Evolutionary conservation across 2,113 vertebrate genomes (phyloP), one percentile per base, ranked within the genome.

Genomic region (Etia nguti): DNA sequence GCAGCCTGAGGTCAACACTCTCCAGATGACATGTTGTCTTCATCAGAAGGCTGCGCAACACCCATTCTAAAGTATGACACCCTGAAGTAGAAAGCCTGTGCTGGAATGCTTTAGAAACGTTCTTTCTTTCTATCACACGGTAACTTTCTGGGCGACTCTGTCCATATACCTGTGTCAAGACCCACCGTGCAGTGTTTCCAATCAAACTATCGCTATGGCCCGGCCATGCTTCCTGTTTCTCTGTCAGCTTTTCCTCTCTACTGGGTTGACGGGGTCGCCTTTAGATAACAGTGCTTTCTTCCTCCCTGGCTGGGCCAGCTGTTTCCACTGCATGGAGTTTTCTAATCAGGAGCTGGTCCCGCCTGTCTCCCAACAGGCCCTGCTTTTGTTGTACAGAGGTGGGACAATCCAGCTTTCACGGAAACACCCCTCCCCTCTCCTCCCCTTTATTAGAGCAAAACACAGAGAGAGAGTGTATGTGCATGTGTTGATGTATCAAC

Each of bases 301-400:
- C 90, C 79, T 88, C 87, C 62, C 86, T 65, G 85, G 79, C 55
- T 62, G 34, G 83, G 81, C 92, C 93, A 94, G 93, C 92, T 95
- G 93, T 93, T 96, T 95, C 95, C 93, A 95, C 94, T 80, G 83
- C 86, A 82, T 50, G 70, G 41, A 89, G 88, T 86, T 93, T 93
- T 94, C 88, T 92, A 92, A 94, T 94, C 93, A 89, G 84, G 89
- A 92, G 89, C 87, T 26, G 87, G 82, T 52, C 82, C 82, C 48
- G 89, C 79, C 80, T 26, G 55, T 79, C 73, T 87, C 84, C 73
- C 73, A 89, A 87, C 87, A 92, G 84, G 80, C 81, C 75, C 85
- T 52, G 83, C 50, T 89, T 92, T 95, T 93, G 89, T 91, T 93
- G 89, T 43, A 31, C 65, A 83, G 59, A 77, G 87, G 86, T 86